Conservation (phyloP, 2,113 vertebrate genomes). For the Leptocoma aspasia region DNA sequence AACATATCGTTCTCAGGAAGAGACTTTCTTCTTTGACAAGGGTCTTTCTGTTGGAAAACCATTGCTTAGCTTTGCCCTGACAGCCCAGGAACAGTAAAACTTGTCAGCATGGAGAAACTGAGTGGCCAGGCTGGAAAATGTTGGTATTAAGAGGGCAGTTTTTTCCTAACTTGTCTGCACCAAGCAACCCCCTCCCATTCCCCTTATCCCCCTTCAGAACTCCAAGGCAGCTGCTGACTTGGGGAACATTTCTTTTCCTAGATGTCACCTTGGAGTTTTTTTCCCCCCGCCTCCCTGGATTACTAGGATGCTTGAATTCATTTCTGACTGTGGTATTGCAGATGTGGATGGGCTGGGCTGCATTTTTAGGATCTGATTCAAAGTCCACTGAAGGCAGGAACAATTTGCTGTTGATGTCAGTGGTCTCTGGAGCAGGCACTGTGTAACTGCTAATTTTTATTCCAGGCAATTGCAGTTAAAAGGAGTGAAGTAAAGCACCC, state of each 20-base stretch:
- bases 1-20: background rate
- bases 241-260: background rate
- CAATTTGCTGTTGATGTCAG: background rate
- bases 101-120: background rate
- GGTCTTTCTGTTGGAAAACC: background rate
- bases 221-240: background rate
- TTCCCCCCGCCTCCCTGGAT: background rate
- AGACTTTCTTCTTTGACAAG: background rate
- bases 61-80: background rate
- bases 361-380: conserved; percentile 47
- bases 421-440: background rate
- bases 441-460: background rate
- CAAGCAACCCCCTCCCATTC: background rate
- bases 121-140: background rate
- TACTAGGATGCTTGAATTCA: background rate
- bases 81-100: background rate
- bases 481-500: background rate
- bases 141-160: background rate
- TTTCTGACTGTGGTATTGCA: background rate
- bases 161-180: background rate
- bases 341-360: conserved; percentile 36
- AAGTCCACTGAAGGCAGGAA: conserved; percentile 22
- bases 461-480: background rate
- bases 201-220: background rate
- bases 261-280: background rate